Conservation (phyloP, 2,113 vertebrate species). For the Trogon melanurus region DNA sequence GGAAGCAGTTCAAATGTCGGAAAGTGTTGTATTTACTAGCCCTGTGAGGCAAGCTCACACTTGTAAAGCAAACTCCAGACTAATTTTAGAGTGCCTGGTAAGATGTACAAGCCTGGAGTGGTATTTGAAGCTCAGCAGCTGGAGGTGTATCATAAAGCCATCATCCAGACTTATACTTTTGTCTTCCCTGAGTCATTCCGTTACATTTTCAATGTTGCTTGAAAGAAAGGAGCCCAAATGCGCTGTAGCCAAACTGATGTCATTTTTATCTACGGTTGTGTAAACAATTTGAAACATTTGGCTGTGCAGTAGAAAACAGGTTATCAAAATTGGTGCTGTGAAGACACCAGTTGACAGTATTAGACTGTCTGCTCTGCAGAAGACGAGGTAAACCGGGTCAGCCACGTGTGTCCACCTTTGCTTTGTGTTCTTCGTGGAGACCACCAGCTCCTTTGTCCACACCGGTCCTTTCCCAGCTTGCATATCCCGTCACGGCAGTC, state of each 20-base stretch:
- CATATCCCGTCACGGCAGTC: neutral
- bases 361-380: conserved; percentile 7
- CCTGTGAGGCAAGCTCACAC: neutral
- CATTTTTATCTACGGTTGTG: neutral
- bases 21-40: neutral
- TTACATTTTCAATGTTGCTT: neutral
- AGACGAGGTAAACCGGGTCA: neutral
- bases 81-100: neutral
- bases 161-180: neutral
- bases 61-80: neutral
- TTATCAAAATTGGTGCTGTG: neutral
- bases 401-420: accelerated
- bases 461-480: neutral
- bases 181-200: neutral
- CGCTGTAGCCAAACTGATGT: neutral
- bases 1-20: neutral
- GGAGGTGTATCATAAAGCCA: neutral
- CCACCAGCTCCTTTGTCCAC: neutral
- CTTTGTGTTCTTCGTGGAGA: neutral
- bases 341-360: neutral
- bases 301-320: conserved; percentile 31
- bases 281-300: conserved; percentile 25
- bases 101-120: neutral
- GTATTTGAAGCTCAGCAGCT: neutral
- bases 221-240: neutral